Evolutionary conservation across 2,113 vertebrate genomes (phyloP).

Genomic region (Chaenocephalus aceratus): DNA sequence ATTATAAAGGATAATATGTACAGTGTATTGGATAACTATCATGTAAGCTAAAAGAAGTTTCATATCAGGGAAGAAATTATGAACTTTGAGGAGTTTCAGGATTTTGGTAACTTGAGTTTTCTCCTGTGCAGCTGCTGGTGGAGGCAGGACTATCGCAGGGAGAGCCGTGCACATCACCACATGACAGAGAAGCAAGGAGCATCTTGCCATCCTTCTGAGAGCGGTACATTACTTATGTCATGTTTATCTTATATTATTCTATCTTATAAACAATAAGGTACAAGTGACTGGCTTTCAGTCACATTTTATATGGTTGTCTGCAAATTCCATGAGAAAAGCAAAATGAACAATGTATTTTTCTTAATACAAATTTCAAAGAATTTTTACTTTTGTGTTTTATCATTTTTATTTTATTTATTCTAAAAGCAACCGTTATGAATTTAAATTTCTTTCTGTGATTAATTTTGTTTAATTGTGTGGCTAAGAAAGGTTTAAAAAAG

Average conservation of each 20-base stretch:
- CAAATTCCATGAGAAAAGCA: background rate
- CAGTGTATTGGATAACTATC: background rate
- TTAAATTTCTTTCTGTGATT: no score
- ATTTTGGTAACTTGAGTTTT: constrained; percentile 2
- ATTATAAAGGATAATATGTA: background rate
- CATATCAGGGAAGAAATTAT: background rate
- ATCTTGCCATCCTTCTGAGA: constrained; percentile 87
- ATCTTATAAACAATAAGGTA: background rate
- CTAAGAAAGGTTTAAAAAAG: no score
- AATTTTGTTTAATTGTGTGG: no score
- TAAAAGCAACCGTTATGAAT: background rate
- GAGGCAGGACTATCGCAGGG: constrained; percentile 85
- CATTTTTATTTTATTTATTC: background rate
- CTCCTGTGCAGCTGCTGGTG: constrained; percentile 87
- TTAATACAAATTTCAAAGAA: background rate
- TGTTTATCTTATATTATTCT: no score
- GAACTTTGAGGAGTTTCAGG: background rate
- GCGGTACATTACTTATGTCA: constrained; percentile 75
- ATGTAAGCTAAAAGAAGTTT: background rate
- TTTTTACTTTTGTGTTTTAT: background rate
- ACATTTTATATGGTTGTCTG: background rate
- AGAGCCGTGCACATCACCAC: constrained; percentile 80
- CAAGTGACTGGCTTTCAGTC: background rate
- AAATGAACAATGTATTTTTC: background rate
- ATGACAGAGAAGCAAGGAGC: constrained; percentile 83